phyloP scores from a whole-genome alignment of 2,113 vertebrate species.

The Notothenia coriiceps region DNA sequence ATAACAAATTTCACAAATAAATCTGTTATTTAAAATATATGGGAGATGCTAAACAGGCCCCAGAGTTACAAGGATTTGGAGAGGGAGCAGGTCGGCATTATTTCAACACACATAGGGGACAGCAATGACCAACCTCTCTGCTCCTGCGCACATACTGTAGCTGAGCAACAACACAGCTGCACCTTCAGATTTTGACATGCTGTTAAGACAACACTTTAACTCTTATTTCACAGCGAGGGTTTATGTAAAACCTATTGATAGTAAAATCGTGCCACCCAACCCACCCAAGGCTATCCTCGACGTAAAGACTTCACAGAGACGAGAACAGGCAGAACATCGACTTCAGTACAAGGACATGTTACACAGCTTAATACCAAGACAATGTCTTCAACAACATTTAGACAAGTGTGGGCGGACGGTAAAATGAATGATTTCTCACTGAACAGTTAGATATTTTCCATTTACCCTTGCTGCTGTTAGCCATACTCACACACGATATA shows the following conservation, averaged over 20 bases:
- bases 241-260: slow-evolving; percentile 9
- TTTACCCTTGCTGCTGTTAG: background rate
- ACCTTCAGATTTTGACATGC: slow-evolving; percentile 24
- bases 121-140: slow-evolving; percentile 25
- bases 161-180: slow-evolving; percentile 43
- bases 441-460: background rate
- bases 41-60: slow-evolving; percentile 11
- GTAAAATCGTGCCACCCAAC: slow-evolving; percentile 25
- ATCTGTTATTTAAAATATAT: background rate
- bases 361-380: slow-evolving; percentile 49
- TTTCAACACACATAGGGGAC: slow-evolving; percentile 32
- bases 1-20: background rate
- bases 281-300: slow-evolving; percentile 17
- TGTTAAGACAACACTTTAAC: slow-evolving; percentile 42
- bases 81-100: slow-evolving; percentile 11
- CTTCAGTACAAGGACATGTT: slow-evolving; percentile 45
- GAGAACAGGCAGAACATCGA: slow-evolving; percentile 47
- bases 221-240: slow-evolving; percentile 26
- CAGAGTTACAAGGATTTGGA: background rate
- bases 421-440: slow-evolving; percentile 21
- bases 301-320: slow-evolving; percentile 43
- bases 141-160: slow-evolving; percentile 14
- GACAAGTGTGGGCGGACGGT: slow-evolving; percentile 36
- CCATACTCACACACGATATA: background rate
- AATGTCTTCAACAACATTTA: slow-evolving; percentile 44